phyloP scores from a whole-genome alignment of 2,797 vertebrate genomes.

The Menidia menidia region DNA sequence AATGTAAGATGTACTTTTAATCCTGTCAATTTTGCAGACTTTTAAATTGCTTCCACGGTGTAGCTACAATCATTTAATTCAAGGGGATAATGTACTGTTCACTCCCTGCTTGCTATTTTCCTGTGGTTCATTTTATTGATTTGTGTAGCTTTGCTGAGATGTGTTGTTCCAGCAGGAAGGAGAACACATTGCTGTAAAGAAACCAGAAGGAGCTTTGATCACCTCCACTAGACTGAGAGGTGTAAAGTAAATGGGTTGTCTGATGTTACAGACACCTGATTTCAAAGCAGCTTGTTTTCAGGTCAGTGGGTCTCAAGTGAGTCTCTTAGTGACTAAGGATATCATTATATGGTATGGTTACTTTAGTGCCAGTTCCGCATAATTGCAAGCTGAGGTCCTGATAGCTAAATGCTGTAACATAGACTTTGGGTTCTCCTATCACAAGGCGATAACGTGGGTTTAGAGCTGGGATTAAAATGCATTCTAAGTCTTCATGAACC shows the following conservation, averaged over 20 bases:
- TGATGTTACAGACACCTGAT: slow-evolving; percentile 27
- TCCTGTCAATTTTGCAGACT: slow-evolving; percentile 19
- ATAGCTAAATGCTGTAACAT: not conserved
- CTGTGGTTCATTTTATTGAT: slow-evolving; percentile 49
- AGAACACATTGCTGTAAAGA: slow-evolving; percentile 14
- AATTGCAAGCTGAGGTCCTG: not conserved
- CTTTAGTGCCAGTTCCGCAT: not conserved
- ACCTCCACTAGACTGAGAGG: slow-evolving; percentile 20
- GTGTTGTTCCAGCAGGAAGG: slow-evolving; percentile 38
- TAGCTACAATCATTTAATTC: slow-evolving; percentile 47
- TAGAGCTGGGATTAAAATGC: not conserved
- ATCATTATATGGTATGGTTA: not conserved
- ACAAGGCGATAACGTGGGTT: not conserved
- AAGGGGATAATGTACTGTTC: slow-evolving; percentile 32
- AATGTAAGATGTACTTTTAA: not conserved
- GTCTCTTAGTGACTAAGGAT: not conserved
- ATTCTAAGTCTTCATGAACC: not conserved
- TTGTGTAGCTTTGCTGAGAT: slow-evolving; percentile 34
- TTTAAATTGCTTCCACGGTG: slow-evolving; percentile 34
- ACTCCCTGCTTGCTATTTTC: slow-evolving; percentile 42
- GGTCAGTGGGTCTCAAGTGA: slow-evolving; percentile 14
- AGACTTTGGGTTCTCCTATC: not conserved
- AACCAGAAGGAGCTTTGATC: slow-evolving; percentile 39
- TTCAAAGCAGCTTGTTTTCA: slow-evolving; percentile 21
- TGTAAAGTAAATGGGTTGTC: slow-evolving; percentile 39